phyloP scores from a whole-genome alignment of 2,797 vertebrate genomes.

The Phoeniculus purpureus region DNA sequence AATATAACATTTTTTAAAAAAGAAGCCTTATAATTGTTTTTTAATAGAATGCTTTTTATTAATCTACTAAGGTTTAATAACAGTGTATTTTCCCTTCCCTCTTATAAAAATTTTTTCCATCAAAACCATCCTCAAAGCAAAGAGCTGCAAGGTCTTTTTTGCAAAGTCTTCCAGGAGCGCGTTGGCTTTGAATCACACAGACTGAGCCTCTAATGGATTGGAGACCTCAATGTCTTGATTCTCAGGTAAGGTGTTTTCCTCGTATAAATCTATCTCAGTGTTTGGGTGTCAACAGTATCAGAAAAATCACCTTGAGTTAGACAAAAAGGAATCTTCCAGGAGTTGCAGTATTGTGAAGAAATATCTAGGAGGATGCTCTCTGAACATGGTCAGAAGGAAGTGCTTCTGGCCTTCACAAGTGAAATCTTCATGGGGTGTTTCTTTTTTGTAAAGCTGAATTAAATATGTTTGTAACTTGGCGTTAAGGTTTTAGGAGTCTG shows the following conservation, averaged over 20 bases:
- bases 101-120: not conserved
- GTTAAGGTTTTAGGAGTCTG: not conserved
- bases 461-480: not conserved
- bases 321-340: not conserved
- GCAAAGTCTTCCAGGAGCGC: not conserved
- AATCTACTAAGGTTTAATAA: constrained; percentile 13
- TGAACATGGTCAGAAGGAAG: not conserved
- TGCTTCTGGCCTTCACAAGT: not conserved
- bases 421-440: not conserved
- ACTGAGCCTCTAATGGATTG: not conserved
- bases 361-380: not conserved
- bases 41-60: constrained; percentile 34
- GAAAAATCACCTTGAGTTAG: not conserved
- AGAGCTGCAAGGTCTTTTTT: not conserved
- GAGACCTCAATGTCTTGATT: not conserved
- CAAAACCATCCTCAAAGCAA: not conserved
- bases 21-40: constrained; percentile 8
- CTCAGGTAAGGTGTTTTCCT: not conserved
- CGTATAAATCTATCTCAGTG: not conserved
- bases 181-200: not conserved
- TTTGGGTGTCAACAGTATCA: not conserved
- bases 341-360: not conserved
- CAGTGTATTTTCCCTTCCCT: not conserved
- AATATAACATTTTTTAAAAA: not conserved
- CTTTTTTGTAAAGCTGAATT: not conserved